Evolutionary conservation across 2,797 vertebrate genomes (phyloP).

Genomic region (Carcharodon carcharias): DNA sequence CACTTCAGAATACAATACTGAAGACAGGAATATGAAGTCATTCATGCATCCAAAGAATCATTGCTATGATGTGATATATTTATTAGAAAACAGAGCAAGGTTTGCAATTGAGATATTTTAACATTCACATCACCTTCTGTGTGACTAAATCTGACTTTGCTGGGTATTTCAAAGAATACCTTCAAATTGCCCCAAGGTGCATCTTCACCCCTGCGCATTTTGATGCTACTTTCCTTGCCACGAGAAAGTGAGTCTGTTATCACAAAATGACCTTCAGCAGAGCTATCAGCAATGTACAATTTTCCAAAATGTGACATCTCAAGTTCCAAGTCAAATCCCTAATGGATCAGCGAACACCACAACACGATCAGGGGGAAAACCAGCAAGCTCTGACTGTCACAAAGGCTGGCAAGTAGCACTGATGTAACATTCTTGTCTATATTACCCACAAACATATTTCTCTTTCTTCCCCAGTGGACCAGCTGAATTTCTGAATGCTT

Average conservation of each 20-base stretch:
- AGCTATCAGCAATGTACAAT: neutral
- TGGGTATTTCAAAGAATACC: neutral
- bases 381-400: neutral
- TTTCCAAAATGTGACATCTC: neutral
- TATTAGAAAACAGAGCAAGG: neutral
- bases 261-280: neutral
- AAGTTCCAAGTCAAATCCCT: neutral
- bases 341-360: neutral
- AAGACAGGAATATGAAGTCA: no score
- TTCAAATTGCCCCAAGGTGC: neutral
- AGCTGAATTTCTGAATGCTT: neutral
- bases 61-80: neutral
- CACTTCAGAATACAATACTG: neutral
- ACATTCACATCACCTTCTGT: neutral
- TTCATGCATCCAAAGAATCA: no score
- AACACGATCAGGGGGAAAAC: no score
- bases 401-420: neutral
- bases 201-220: neutral
- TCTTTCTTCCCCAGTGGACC: neutral
- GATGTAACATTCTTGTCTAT: neutral
- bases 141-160: neutral
- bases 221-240: neutral
- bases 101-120: neutral
- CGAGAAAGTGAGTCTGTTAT: neutral
- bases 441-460: neutral